Evolutionary conservation across 2,113 vertebrate genomes (phyloP).

Genomic region (Brienomyrus longianalis): DNA sequence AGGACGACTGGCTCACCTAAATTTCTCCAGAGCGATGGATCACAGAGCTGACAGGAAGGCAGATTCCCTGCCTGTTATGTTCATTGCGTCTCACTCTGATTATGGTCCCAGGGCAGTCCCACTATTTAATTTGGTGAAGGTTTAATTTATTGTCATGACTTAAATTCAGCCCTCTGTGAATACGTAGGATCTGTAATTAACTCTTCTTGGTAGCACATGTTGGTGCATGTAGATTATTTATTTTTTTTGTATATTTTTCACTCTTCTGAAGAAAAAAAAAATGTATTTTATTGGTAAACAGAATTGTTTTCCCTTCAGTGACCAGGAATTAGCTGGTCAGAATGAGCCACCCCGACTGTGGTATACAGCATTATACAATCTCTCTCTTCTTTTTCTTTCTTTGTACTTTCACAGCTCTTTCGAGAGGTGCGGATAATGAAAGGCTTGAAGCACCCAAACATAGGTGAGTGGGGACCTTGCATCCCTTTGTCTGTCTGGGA

Average conservation of each 20-base stretch:
- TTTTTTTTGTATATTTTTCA: neutral
- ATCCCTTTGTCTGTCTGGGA: neutral
- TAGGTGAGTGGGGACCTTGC: conserved; percentile 63
- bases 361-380: neutral
- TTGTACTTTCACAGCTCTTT: conserved; percentile 67
- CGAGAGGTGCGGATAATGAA: conserved; percentile 92
- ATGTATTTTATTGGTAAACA: neutral
- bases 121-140: neutral
- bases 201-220: neutral
- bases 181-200: neutral
- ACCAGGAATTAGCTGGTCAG: neutral
- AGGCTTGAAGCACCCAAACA: conserved; percentile 85
- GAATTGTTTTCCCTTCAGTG: neutral
- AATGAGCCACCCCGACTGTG: neutral
- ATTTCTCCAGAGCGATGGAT: neutral
- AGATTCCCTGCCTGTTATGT: neutral
- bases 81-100: neutral
- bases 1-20: neutral
- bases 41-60: neutral
- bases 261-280: neutral
- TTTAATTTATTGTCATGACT: neutral
- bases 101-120: too few relatives aligned
- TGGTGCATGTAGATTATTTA: neutral
- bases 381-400: neutral
- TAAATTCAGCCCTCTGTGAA: neutral